Base-by-base conservation (phyloP, 1,140 invertebrate genomes). In the Saxidomus purpurata region DNA sequence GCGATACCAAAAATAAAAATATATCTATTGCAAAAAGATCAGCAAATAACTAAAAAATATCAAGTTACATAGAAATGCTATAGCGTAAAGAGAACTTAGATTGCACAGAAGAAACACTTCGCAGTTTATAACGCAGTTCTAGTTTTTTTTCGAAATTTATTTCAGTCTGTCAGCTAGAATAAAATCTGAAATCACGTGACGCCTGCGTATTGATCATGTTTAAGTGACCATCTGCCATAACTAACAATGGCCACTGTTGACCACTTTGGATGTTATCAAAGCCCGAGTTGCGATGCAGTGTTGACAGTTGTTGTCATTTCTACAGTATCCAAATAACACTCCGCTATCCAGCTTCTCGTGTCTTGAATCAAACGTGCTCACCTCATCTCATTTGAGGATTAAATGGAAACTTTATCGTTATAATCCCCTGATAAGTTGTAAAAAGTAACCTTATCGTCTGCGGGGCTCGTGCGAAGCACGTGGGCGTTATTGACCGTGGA, bases 401-500 rank as follows among this genome's bases (percentile, higher is more conserved):
- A 71, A 38, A 31, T 17, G 22, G 59, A 71, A 36, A 71, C 36
- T 71, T 71, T 71, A 71, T 71, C 67, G 34, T 38, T 40, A 71
- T 22, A 36, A 71, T 36, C 34, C 36, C n/a, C 15, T 71, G 67
- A 71, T 71, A 67, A 67, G 25, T 28, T 67, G 63, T 11, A 34
- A 31, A 67, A 28, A n/a, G 76, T 22, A 79, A 47, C n/a, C 1
- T 79, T 79, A 34, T 52, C 49, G 40, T 79, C 76, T 55, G 49
- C 40, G 15, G 17, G 76, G 49, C 43, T 36, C 40, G 40, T 79
- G 43, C 40, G 0, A 52, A 52, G 43, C 40, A 22, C 76, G 76
- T 55, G 49, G n/a, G 49, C 43, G 40, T 79, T 55, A 52, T 79
- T 28, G 43, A 55, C 43, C 76, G 40, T 79, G 34, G 49, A 79